phyloP scores from a whole-genome alignment of 2,113 vertebrate genomes.

The Brevimyrus niger region DNA sequence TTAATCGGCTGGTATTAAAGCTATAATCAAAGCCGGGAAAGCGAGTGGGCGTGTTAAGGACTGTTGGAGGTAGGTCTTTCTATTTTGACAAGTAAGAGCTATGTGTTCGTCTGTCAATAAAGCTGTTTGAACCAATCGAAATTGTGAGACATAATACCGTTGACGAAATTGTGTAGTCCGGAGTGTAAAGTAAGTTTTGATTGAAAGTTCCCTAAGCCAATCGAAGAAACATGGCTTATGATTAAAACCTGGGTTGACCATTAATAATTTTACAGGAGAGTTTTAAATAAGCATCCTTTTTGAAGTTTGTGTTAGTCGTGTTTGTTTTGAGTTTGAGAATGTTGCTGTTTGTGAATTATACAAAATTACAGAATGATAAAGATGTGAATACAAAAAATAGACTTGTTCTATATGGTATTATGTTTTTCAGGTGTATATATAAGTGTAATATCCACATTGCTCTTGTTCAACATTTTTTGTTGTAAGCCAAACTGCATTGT shows the following conservation, averaged over 20 bases:
- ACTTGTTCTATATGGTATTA: no score
- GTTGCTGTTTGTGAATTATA: not conserved
- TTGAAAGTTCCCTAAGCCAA: not conserved
- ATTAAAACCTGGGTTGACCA: not conserved
- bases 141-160: not conserved
- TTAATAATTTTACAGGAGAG: not conserved
- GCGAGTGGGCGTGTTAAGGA: not conserved
- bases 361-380: not conserved
- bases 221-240: not conserved
- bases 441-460: no score
- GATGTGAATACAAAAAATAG: not conserved
- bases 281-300: not conserved
- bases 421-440: no score
- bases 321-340: not conserved
- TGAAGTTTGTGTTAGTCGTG: no score
- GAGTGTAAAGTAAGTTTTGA: not conserved
- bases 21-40: not conserved
- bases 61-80: not conserved
- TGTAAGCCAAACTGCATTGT: no score
- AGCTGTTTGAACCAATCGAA: not conserved
- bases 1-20: not conserved
- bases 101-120: not conserved
- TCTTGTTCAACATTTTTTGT: no score
- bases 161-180: not conserved
- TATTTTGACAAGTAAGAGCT: not conserved